Evolutionary conservation across 2,888 invertebrate genomes (phyloP).

Genomic region (Morpho deidamia): DNA sequence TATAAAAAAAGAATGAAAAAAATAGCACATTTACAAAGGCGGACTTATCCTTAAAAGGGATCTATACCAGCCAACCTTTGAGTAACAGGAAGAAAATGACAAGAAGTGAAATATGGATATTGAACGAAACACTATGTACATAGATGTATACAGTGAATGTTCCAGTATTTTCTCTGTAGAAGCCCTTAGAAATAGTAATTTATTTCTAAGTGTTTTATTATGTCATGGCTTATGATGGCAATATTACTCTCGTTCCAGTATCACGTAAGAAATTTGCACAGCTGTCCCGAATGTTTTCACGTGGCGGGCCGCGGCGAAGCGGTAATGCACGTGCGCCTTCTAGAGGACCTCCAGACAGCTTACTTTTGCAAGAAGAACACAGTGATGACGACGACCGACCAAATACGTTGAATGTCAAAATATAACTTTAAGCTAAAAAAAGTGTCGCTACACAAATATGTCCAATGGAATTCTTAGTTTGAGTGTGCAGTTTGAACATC

Average conservation of each 20-base stretch:
- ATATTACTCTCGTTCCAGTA: constrained; percentile 58
- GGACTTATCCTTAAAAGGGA: too few species aligned
- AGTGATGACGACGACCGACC: constrained; percentile 80
- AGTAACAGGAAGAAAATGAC: too few species aligned
- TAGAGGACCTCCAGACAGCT: constrained; percentile 76
- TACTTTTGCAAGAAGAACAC: constrained; percentile 80
- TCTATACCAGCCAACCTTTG: too few species aligned
- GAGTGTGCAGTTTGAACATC: background rate
- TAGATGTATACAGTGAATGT: too few species aligned
- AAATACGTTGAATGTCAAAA: constrained; percentile 38
- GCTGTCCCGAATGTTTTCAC: constrained; percentile 86
- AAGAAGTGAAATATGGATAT: too few species aligned
- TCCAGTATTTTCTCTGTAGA: too few species aligned
- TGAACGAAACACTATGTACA: too few species aligned
- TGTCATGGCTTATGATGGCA: too few species aligned
- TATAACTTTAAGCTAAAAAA: constrained; percentile 20
- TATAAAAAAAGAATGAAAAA: too few species aligned
- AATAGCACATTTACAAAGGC: too few species aligned
- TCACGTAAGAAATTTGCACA: constrained; percentile 90
- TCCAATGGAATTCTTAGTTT: background rate
- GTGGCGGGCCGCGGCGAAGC: constrained; percentile 76
- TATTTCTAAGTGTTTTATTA: too few species aligned
- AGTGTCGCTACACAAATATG: background rate
- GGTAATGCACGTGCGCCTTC: constrained; percentile 56
- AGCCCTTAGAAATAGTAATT: too few species aligned